These are phyloP conservation scores for Prolemur simus DNA, from an alignment of 2,113 vertebrate species.

Conservation along the genomic window DNA sequence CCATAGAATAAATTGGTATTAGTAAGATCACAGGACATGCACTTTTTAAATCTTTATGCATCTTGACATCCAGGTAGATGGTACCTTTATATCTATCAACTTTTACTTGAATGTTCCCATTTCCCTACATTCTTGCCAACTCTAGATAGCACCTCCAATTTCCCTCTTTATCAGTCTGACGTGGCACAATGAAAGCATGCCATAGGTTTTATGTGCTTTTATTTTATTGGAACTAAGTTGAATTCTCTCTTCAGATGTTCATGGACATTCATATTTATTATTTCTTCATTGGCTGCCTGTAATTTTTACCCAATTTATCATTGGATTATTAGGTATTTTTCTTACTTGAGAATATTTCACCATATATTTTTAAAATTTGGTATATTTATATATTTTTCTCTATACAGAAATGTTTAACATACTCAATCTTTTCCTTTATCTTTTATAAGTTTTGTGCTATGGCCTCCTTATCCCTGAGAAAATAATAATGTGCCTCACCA, in stretches of 20 bases:
- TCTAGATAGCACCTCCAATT: neutral
- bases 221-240: neutral
- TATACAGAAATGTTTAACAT: conserved; percentile 5
- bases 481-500: conserved; percentile 6
- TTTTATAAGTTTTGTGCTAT: conserved; percentile 15
- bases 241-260: neutral
- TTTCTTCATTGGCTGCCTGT: neutral
- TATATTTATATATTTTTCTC: neutral
- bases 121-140: neutral
- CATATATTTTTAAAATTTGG: conserved; percentile 22
- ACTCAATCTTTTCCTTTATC: neutral
- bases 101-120: neutral
- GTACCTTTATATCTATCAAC: neutral
- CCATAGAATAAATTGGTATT: neutral
- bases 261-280: neutral
- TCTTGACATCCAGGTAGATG: neutral
- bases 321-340: neutral
- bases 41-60: conserved; percentile 31
- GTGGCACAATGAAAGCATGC: neutral
- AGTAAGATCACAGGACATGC: neutral
- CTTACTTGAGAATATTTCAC: conserved; percentile 26
- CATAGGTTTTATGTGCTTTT: neutral
- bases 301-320: conserved; percentile 8
- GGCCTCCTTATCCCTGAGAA: neutral
- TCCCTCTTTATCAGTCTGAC: neutral